phyloP scores from a whole-genome alignment of 2,888 invertebrate species.

The Sipha maydis region DNA sequence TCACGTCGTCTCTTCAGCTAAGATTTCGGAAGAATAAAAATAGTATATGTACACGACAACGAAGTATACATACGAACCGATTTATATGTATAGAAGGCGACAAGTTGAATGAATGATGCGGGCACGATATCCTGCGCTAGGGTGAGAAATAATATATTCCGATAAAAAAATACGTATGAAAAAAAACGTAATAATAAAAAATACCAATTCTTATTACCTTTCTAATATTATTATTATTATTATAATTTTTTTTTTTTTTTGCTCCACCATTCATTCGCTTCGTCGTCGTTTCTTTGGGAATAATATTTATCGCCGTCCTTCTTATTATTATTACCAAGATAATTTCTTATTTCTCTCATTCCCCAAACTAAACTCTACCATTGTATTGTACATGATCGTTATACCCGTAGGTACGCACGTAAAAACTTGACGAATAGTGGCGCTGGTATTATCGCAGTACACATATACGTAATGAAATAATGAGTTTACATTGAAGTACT shows the following conservation, averaged over 20 bases:
- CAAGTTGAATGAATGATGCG: constrained; percentile 28
- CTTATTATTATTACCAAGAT: constrained; percentile 37
- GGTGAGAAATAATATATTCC: constrained; percentile 56
- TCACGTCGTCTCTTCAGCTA: background rate
- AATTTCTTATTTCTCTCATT: constrained; percentile 26
- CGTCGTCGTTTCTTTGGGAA: constrained; percentile 20
- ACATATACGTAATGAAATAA: background rate
- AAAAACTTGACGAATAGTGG: background rate
- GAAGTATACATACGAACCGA: too few relatives aligned
- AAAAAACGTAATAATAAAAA: constrained; percentile 32
- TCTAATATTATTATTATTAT: background rate
- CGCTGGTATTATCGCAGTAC: background rate
- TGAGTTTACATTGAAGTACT: too few relatives aligned
- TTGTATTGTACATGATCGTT: background rate
- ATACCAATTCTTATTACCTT: constrained; percentile 44
- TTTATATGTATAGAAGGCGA: background rate
- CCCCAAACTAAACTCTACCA: background rate
- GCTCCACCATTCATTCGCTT: constrained; percentile 2
- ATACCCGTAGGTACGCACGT: background rate
- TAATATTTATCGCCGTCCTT: constrained; percentile 44
- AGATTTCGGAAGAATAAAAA: constrained; percentile 51
- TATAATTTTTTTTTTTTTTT: background rate
- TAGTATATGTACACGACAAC: background rate
- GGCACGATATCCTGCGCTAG: background rate
- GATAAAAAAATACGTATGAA: constrained; percentile 12